phyloP scores from a whole-genome alignment of 2,113 vertebrate species.

The Heteronetta atricapilla region DNA sequence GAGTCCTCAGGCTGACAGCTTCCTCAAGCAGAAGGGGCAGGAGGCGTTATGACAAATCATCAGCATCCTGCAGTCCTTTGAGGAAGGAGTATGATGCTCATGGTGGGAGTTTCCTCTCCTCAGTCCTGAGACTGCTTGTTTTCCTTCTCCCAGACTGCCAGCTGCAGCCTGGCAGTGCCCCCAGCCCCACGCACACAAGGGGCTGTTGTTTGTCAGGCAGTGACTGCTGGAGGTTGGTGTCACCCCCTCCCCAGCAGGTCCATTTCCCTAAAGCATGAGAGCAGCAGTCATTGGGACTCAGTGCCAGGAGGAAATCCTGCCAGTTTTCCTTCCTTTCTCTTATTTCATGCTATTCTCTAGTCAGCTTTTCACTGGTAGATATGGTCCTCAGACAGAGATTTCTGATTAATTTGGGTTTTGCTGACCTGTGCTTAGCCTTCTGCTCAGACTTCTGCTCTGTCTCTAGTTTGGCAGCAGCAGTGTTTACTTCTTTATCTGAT shows the following conservation, averaged over 20 bases:
- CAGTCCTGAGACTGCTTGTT: neutral
- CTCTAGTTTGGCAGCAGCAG: neutral
- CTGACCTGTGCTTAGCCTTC: neutral
- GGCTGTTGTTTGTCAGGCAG: neutral
- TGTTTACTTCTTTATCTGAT: neutral
- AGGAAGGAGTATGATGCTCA: neutral
- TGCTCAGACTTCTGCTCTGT: neutral
- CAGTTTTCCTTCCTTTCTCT: neutral
- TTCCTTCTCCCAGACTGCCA: neutral
- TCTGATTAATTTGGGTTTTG: slow-evolving; percentile 6
- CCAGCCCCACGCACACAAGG: neutral
- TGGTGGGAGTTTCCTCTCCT: neutral
- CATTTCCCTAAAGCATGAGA: neutral
- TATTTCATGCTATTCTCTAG: neutral
- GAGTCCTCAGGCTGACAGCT: neutral
- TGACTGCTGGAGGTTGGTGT: neutral
- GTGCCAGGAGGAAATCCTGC: neutral
- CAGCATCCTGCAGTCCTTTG: neutral
- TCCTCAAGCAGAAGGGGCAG: neutral
- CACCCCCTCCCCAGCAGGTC: neutral
- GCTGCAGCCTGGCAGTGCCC: neutral
- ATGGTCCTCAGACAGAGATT: neutral
- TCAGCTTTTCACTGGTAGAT: neutral
- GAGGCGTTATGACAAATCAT: neutral
- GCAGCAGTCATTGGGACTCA: neutral